Evolutionary conservation across 1,140 invertebrate genomes (phyloP).

Genomic region (Tribolium madens): DNA sequence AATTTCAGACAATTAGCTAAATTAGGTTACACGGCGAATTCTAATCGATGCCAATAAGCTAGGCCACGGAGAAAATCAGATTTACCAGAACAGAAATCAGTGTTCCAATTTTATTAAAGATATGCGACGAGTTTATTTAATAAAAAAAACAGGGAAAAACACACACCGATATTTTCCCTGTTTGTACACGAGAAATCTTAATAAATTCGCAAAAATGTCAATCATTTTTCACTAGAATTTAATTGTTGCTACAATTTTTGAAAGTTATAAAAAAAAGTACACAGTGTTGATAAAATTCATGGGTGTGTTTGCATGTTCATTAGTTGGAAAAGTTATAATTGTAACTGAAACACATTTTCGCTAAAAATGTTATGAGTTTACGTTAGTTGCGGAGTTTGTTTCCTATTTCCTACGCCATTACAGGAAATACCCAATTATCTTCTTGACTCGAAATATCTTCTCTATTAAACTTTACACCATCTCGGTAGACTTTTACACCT

Average conservation of each 20-base stretch:
- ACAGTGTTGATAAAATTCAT: too few species aligned
- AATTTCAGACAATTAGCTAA: slow-evolving; percentile 20
- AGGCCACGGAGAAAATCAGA: not conserved
- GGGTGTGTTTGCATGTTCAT: too few species aligned
- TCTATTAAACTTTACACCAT: not conserved
- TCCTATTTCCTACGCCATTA: not conserved
- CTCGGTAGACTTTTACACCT: too few species aligned
- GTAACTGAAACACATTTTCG: not conserved
- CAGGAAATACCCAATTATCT: not conserved
- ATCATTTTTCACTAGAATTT: too few species aligned
- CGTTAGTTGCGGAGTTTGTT: not conserved
- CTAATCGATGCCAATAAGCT: slow-evolving; percentile 6
- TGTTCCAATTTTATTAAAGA: not conserved
- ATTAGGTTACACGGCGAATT: slow-evolving; percentile 10
- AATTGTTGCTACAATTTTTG: too few species aligned
- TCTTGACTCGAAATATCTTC: not conserved
- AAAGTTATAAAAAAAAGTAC: too few species aligned
- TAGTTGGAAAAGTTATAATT: not conserved
- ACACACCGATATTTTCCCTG: too few species aligned
- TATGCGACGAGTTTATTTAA: not conserved
- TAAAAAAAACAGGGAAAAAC: not conserved
- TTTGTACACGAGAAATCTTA: too few species aligned
- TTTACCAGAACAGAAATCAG: not conserved
- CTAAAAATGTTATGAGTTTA: not conserved
- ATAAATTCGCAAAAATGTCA: too few species aligned